Percentiles rank a stretch among this genome's conserved stretches.
phyloP scores from a whole-genome alignment of 2,113 vertebrate genomes.

The Corvus cornix region DNA sequence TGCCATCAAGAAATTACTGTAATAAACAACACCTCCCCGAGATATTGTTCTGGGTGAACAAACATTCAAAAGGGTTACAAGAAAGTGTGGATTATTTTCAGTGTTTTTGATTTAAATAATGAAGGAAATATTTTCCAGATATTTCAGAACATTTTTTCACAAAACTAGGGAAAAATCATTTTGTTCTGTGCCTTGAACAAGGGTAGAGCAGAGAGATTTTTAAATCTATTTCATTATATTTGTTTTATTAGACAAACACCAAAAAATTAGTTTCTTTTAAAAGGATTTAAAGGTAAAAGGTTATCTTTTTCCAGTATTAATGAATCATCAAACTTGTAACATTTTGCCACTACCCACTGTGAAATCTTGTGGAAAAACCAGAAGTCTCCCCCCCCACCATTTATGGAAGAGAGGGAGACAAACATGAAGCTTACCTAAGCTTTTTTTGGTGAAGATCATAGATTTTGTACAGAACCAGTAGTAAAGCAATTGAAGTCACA shows the following conservation, averaged over 20 bases:
- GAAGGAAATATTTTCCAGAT: neutral
- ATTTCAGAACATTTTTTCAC: neutral
- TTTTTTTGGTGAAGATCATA: constrained; percentile 78
- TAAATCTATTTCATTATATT: neutral
- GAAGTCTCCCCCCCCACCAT: neutral
- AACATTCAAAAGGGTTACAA: neutral
- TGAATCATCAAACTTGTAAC: neutral
- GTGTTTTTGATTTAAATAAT: neutral
- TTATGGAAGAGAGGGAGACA: neutral
- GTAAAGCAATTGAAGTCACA: constrained; percentile 82
- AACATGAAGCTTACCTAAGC: constrained; percentile 73
- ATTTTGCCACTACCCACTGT: neutral
- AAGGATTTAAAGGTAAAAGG: neutral
- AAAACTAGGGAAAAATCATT: neutral
- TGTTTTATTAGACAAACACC: neutral
- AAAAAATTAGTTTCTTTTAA: neutral
- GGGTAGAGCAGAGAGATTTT: neutral
- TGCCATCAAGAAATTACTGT: neutral
- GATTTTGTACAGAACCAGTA: constrained; percentile 90
- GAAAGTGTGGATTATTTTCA: neutral
- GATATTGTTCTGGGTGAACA: neutral
- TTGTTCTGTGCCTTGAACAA: neutral
- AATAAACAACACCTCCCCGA: neutral
- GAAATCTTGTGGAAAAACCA: neutral
- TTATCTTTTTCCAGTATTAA: neutral